A percentile compares a stretch with the other conserved stretches of the same genome.
phyloP scores from a whole-genome alignment of 2,113 vertebrate species.

The Macrotis lagotis region DNA sequence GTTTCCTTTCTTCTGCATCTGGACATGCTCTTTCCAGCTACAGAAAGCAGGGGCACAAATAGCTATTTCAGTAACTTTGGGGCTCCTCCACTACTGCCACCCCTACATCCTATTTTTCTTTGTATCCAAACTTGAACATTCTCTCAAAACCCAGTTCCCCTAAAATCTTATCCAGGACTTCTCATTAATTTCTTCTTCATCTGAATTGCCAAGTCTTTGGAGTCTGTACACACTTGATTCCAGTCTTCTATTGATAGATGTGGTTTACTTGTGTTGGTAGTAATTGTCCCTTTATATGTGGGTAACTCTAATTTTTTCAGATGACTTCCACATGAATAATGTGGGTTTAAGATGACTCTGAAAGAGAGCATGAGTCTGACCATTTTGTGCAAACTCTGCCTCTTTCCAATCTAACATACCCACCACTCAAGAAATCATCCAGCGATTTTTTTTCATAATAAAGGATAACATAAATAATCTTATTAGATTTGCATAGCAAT shows the following conservation, averaged over 20 bases:
- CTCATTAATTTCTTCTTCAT: not conserved
- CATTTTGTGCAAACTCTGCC: not conserved
- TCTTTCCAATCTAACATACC: not conserved
- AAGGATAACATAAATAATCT: not conserved
- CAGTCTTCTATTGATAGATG: not conserved
- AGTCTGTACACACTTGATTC: not conserved
- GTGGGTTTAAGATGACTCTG: not conserved
- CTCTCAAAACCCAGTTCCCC: not conserved
- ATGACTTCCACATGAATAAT: not conserved
- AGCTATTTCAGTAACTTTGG: not conserved
- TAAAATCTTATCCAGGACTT: not conserved
- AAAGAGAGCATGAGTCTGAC: not conserved
- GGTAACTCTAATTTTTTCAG: not conserved
- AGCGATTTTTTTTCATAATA: not conserved
- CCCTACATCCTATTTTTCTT: not conserved
- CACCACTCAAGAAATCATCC: not conserved
- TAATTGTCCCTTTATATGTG: not conserved
- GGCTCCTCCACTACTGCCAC: not conserved
- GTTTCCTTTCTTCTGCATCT: not conserved
- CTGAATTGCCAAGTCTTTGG: too few relatives aligned
- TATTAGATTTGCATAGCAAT: not conserved
- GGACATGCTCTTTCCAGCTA: not conserved
- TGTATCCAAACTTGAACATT: not conserved
- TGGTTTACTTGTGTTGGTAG: not conserved
- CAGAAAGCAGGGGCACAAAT: not conserved